phyloP scores from a whole-genome alignment of 2,888 invertebrate species.

The Ophion obscuratus region DNA sequence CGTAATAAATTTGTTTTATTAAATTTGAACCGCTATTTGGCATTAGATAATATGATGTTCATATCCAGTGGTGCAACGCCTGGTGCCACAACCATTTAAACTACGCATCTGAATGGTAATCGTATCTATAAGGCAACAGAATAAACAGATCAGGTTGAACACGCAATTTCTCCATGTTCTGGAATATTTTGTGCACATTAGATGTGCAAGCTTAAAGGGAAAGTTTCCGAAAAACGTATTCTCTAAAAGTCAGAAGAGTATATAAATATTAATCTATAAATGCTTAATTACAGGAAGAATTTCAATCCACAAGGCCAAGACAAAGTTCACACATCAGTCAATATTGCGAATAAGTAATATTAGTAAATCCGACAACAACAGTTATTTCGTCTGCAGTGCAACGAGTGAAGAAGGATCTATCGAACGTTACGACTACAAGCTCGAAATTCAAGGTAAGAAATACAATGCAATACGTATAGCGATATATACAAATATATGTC shows the following conservation, averaged over 20 bases:
- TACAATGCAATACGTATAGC: not conserved
- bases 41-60: no score
- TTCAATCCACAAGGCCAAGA: slow-evolving; percentile 63
- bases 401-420: slow-evolving; percentile 59
- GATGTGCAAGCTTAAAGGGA: not conserved
- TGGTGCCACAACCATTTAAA: no score
- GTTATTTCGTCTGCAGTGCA: slow-evolving; percentile 76
- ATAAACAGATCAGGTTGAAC: no score
- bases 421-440: slow-evolving; percentile 70
- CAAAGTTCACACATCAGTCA: slow-evolving; percentile 81
- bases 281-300: slow-evolving; percentile 71
- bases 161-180: not conserved
- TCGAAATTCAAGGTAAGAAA: slow-evolving; percentile 82
- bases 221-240: not conserved
- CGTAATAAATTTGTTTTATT: no score
- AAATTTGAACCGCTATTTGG: no score
- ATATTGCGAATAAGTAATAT: slow-evolving; percentile 80
- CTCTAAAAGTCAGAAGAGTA: not conserved
- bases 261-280: not conserved
- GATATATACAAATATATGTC: no score
- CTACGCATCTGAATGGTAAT: no score
- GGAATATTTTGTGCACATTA: not conserved
- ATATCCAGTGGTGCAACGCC: no score
- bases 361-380: slow-evolving; percentile 74
- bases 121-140: no score